Conservation (phyloP, 2,888 invertebrate genomes). For the Hirtodrosophila duncani region DNA sequence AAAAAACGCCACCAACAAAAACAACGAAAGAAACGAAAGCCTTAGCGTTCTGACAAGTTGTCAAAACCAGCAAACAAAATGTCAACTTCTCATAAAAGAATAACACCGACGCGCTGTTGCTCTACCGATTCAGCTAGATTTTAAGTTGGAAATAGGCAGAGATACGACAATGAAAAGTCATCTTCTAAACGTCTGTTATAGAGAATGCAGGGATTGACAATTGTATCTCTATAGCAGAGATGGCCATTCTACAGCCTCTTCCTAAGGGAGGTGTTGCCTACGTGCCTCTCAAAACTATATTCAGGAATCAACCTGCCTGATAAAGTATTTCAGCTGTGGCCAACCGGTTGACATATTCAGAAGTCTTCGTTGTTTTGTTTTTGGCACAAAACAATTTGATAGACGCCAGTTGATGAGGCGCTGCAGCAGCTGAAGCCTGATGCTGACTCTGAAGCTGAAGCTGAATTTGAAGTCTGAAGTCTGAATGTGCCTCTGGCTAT, state of each 20-base stretch:
- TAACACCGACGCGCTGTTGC: conserved; percentile 5
- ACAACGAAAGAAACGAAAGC: conserved; percentile 11
- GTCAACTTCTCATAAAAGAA: not conserved
- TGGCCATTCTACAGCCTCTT: too few species aligned
- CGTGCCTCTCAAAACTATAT: too few species aligned
- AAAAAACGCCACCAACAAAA: conserved; percentile 5
- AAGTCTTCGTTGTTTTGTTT: conserved; percentile 1
- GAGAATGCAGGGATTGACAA: too few species aligned
- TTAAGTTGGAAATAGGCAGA: too few species aligned
- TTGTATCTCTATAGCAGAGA: too few species aligned
- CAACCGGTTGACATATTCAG: too few species aligned
- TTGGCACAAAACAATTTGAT: conserved; percentile 36
- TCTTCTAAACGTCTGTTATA: too few species aligned
- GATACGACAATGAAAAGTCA: too few species aligned
- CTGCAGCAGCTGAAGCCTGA: conserved; percentile 30
- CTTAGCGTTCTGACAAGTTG: conserved; percentile 35
- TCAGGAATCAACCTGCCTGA: too few species aligned
- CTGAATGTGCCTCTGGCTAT: not conserved
- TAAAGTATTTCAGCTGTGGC: too few species aligned
- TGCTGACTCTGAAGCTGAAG: conserved; percentile 18
- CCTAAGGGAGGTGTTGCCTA: too few species aligned
- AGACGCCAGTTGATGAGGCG: conserved; percentile 53
- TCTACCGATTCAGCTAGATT: conserved; percentile 1
- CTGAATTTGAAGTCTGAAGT: conserved; percentile 4
- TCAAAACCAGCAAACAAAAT: conserved; percentile 22